Conservation (phyloP, 2,113 vertebrate genomes). For the Oxygymnocypris stewartii region DNA sequence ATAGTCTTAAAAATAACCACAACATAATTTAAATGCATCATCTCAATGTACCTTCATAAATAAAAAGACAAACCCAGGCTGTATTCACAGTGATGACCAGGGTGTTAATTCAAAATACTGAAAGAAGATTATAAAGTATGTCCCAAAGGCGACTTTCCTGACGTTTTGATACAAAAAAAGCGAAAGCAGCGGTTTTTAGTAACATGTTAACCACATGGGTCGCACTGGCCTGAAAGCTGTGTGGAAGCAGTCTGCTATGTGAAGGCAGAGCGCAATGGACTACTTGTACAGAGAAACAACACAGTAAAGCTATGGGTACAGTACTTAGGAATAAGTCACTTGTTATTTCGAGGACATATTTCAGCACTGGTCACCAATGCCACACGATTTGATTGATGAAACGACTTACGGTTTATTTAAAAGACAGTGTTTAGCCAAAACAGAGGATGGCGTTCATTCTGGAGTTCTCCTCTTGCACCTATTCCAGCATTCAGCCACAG, state of each 20-base stretch:
- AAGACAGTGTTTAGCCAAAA: constrained; percentile 62
- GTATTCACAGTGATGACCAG: constrained; percentile 81
- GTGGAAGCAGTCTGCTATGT: constrained; percentile 66
- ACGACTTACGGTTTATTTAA: constrained; percentile 55
- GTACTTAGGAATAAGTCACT: constrained; percentile 73
- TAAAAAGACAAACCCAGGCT: constrained; percentile 70
- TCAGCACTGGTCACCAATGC: constrained; percentile 66
- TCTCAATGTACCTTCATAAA: constrained; percentile 85
- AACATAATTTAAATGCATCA: constrained; percentile 70
- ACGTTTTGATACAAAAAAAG: constrained; percentile 67
- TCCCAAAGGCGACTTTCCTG: constrained; percentile 71
- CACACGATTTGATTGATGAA: constrained; percentile 49
- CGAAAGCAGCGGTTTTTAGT: constrained; percentile 74
- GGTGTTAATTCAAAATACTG: constrained; percentile 78
- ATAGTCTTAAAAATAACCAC: constrained; percentile 67
- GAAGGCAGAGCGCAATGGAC: constrained; percentile 64
- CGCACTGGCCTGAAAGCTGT: constrained; percentile 69
- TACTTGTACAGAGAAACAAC: constrained; percentile 60
- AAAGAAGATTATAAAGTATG: constrained; percentile 78
- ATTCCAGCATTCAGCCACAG: constrained; percentile 79
- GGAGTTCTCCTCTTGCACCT: constrained; percentile 68
- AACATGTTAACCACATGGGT: constrained; percentile 73
- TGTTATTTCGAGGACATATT: constrained; percentile 69
- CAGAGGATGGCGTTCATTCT: constrained; percentile 68
- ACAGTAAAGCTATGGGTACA: constrained; percentile 84